A percentile compares a stretch with the other conserved stretches of the same genome.
Conservation (phyloP, 2,888 invertebrate species). For the Chrysolina oricalcia region DNA sequence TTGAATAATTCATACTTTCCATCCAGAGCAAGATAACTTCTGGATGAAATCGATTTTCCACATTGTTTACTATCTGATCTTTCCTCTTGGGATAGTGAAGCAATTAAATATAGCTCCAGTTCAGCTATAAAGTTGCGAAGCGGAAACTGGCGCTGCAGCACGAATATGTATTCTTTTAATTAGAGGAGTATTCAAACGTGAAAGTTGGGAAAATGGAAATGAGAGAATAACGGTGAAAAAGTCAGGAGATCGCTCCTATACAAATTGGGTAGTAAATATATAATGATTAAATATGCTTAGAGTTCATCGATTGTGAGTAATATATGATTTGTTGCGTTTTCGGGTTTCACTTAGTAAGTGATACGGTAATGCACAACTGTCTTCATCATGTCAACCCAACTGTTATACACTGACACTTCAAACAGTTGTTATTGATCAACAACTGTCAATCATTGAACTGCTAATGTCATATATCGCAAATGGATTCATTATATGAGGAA, state of each 20-base stretch:
- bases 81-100: conserved; percentile 44
- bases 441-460: too few species aligned
- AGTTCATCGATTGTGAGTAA: not conserved
- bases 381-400: too few species aligned
- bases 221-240: not conserved
- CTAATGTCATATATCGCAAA: too few species aligned
- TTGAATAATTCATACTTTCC: conserved; percentile 17
- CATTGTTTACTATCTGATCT: conserved; percentile 49
- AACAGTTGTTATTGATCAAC: too few species aligned
- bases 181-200: conserved; percentile 17
- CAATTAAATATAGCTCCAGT: conserved; percentile 47
- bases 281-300: not conserved
- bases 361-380: too few species aligned
- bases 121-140: conserved; percentile 30
- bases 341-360: too few species aligned
- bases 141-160: conserved; percentile 1
- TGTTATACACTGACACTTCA: too few species aligned
- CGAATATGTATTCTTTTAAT: conserved; percentile 22
- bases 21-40: conserved; percentile 29
- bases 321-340: too few species aligned
- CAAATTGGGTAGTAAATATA: not conserved
- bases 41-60: conserved; percentile 42
- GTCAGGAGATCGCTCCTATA: not conserved
- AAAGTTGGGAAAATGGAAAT: conserved; percentile 1
- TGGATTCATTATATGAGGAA: too few species aligned